Evolutionary conservation across 1,140 invertebrate genomes (phyloP).

Genomic region (Conus ventricosus): DNA sequence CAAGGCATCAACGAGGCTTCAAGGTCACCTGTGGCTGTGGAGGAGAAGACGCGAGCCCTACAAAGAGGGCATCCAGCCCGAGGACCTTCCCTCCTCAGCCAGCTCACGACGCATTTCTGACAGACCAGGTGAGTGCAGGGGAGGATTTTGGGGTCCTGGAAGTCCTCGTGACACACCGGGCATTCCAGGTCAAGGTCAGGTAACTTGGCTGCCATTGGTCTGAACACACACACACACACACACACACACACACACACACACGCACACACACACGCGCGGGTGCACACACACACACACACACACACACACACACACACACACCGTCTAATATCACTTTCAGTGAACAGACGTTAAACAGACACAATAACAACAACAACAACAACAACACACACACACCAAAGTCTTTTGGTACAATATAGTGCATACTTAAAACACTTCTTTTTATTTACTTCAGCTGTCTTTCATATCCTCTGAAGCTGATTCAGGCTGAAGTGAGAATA

Average conservation of each 20-base stretch:
- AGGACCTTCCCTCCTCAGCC: neutral
- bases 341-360: no score
- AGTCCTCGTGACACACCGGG: neutral
- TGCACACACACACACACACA: no score
- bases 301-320: no score
- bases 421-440: no score
- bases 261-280: no score
- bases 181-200: neutral
- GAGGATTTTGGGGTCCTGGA: neutral
- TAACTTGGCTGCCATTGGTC: neutral
- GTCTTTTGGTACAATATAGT: no score
- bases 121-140: slow-evolving; percentile 1
- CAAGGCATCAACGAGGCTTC: neutral
- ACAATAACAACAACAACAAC: no score
- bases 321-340: no score
- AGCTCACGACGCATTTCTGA: neutral
- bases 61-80: neutral
- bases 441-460: no score
- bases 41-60: neutral
- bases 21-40: neutral
- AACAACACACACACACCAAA: no score
- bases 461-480: no score
- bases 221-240: neutral
- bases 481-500: no score
- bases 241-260: neutral